Base-by-base conservation (phyloP, 1,140 invertebrate genomes). In the Metaphire vulgaris region DNA sequence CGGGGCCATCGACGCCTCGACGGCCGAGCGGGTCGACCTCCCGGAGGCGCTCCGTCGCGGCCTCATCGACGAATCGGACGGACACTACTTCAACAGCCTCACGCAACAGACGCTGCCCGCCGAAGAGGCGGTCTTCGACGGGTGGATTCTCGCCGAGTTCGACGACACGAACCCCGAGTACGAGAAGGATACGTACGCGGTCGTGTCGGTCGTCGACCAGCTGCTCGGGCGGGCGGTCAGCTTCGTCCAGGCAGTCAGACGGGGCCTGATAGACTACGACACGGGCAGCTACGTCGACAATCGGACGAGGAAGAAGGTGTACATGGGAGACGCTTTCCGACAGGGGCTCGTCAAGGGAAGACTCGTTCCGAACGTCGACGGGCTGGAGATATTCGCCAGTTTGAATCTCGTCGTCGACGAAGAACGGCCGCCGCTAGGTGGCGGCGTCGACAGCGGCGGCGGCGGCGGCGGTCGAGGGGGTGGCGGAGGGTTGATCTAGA, bases 261-360 rank as follows among this genome's bases (percentile, higher is more conserved):
- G 33, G 32, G 77, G 77, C 15, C 68, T 78, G 33, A 70, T 78
- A 33, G 77, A 78, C 21, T n/a, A 32, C 0, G 69, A 71, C 0
- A 78, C 73, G 31, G 77, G 73, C 30, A 75, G 70, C 32, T 78
- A 78, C 69, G 69, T 78, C 65, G 69, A 74, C 56, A 75, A 75
- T 67, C 32, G 26, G 28, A 78, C 74, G n/a, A 68, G 77, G n/a
- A 65, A 75, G 32, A 68, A 64, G 32, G 56, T 75, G 28, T 78
- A 78, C 30, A 74, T 74, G 2, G 69, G 30, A 31, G 77, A 78
- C 30, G 77, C 77, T 69, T 75, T 78, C 33, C 29, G 74, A 12
- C 64, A 72, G 31, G 77, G 77, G 28, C 67, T 78, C 29, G 32
- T 78, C 6, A 6, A 21, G 41, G 21, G 6, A 21, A 56, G 21